phyloP scores from a whole-genome alignment of 2,888 invertebrate genomes.

The Leucophora obtusa region DNA sequence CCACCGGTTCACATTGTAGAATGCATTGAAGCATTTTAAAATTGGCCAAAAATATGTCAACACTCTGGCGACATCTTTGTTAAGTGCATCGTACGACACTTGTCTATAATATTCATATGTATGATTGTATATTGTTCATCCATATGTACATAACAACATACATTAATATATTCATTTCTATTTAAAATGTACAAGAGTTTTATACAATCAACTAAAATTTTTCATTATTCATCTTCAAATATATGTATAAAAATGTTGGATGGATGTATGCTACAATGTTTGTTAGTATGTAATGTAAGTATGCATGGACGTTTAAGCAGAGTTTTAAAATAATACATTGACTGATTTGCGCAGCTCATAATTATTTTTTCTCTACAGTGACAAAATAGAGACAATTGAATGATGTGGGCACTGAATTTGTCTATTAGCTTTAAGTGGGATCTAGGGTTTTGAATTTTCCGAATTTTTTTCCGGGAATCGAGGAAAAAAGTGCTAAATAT shows the following conservation, averaged over 20 bases:
- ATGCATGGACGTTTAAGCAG: conserved; percentile 17
- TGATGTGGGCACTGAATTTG: too few relatives aligned
- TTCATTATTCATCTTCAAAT: conserved; percentile 55
- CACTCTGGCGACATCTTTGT: conserved; percentile 63
- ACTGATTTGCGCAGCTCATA: too few relatives aligned
- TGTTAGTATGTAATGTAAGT: not conserved
- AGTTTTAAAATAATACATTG: not conserved
- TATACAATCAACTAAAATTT: conserved; percentile 44
- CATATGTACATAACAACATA: conserved; percentile 29
- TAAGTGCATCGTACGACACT: conserved; percentile 62
- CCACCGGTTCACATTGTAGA: conserved; percentile 29
- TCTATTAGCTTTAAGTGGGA: too few relatives aligned
- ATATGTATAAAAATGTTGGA: conserved; percentile 41
- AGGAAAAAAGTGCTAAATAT: too few relatives aligned
- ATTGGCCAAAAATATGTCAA: conserved; percentile 61
- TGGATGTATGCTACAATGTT: conserved; percentile 41
- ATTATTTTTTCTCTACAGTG: too few relatives aligned
- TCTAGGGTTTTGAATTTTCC: too few relatives aligned
- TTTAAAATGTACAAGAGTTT: conserved; percentile 51
- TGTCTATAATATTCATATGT: conserved; percentile 68
- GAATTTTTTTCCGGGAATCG: too few relatives aligned
- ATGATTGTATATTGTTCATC: conserved; percentile 40
- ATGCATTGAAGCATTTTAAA: conserved; percentile 60
- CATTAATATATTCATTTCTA: conserved; percentile 43
- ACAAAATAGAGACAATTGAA: too few relatives aligned